These are phyloP conservation scores for Perca fluviatilis DNA, from an alignment of 2,113 vertebrate genomes.

Conservation along the genomic window DNA sequence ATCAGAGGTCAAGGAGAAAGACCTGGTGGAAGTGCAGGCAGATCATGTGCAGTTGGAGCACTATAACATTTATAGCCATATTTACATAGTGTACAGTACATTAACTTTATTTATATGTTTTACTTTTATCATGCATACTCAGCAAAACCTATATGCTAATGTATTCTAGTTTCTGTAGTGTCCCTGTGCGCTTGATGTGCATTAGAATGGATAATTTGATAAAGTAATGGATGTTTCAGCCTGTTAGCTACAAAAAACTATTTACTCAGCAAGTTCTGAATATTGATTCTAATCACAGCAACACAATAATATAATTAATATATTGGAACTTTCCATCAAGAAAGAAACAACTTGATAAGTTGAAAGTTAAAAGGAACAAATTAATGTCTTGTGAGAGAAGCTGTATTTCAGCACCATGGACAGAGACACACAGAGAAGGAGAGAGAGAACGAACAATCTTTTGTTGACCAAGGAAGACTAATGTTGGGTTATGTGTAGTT, in stretches of 20 bases:
- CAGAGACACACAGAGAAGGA: conserved; percentile 11
- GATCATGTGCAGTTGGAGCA: neutral
- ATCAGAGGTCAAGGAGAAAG: conserved; percentile 4
- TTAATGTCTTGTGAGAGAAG: neutral
- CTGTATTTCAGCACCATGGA: conserved; percentile 59
- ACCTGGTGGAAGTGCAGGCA: neutral
- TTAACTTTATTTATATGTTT: neutral
- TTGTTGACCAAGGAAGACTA: neutral
- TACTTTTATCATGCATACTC: conserved; percentile 10
- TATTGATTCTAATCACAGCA: too few relatives aligned
- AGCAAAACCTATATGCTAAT: neutral
- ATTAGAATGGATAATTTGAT: conserved; percentile 29
- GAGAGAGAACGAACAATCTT: neutral
- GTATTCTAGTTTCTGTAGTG: neutral
- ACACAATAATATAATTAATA: too few relatives aligned
- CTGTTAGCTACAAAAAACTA: conserved; percentile 17
- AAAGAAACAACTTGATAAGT: conserved; percentile 14
- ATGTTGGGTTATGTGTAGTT: neutral
- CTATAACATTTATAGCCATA: neutral
- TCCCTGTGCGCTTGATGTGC: conserved; percentile 13
- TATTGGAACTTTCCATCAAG: neutral
- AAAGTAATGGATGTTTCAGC: conserved; percentile 18
- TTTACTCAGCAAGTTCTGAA: conserved; percentile 7
- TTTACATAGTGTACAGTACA: neutral
- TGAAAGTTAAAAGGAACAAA: conserved; percentile 7